A percentile compares a stretch with the other conserved stretches of the same genome.
Conservation (phyloP, 2,888 invertebrate species). For the Cenopis cana region DNA sequence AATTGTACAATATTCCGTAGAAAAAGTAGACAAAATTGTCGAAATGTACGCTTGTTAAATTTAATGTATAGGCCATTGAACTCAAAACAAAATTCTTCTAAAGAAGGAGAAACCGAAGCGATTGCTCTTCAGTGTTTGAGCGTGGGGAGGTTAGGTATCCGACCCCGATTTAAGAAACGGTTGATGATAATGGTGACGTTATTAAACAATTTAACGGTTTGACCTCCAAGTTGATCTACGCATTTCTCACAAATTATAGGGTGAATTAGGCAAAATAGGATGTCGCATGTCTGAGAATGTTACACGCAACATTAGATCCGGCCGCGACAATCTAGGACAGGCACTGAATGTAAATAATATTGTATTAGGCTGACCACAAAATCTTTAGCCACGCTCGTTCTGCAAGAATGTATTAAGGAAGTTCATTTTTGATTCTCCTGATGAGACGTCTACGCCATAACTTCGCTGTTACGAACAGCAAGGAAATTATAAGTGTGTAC, state of each 20-base stretch:
- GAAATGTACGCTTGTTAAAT: too few relatives aligned
- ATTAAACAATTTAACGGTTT: background rate
- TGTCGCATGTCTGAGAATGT: conserved; percentile 36
- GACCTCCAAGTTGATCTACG: conserved; percentile 5
- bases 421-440: background rate
- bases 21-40: too few relatives aligned
- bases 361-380: conserved; percentile 33
- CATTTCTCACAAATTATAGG: conserved; percentile 22
- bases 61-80: too few relatives aligned
- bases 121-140: background rate
- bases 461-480: background rate
- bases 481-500: background rate
- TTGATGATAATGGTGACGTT: background rate
- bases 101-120: too few relatives aligned
- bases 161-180: background rate
- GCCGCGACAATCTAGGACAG: conserved; percentile 23
- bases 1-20: too few relatives aligned
- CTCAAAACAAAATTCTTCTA: background rate
- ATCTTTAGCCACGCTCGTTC: conserved; percentile 12
- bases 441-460: background rate
- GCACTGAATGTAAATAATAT: conserved; percentile 35
- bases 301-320: conserved; percentile 43
- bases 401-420: background rate
- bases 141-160: background rate
- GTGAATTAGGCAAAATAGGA: conserved; percentile 26